Evolutionary conservation across 2,797 vertebrate species (phyloP), one percentile per base, ranked within the genome.

Genomic region (Petrocephalus schoutedeni): DNA sequence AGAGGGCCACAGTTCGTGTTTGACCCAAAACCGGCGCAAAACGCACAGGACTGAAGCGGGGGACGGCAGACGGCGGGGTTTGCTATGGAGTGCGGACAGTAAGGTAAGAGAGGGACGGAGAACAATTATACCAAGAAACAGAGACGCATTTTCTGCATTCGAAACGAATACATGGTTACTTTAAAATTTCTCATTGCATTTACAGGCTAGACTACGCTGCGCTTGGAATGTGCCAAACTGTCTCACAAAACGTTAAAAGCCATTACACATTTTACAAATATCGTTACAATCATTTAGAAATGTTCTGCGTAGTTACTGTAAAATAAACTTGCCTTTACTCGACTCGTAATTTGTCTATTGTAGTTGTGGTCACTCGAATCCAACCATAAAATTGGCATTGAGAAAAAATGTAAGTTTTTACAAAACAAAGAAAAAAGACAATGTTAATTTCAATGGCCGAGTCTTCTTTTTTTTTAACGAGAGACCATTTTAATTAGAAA

Each of bases 201-300:
- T 86, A 86, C 23, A 36, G 36, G 23, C 54, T 58, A 59, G 45
- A 54, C 85, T n/a, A 36, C 56, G 28, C 28, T 58, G 54, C 85
- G 32, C 85, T 58, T n/a, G 36, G 54, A 58, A 58, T 86, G 32
- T 36, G 85, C 54, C 85, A 85, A 56, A 85, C 82, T 85, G 82
- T 85, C 53, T 85, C 82, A 85, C 82, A 85, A 85, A 53, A 85
- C 53, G 82, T 85, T 54, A 53, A 85, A 54, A 85, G 82, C 82
- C 53, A n/a, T 85, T 54, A 85, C 53, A 54, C 49, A 56, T 54
- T 56, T 56, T 85, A 85, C 82, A 85, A 85, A 85, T 85, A 53
- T 77, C 36, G 19, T 77, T 77, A 77, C 71, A 77, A 77, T 77
- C 71, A 45, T 77, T 77, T 77, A 77, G 41, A 77, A 77, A 77